phyloP scores from a whole-genome alignment of 2,888 invertebrate genomes.

The Aspidiotus rigidus region DNA sequence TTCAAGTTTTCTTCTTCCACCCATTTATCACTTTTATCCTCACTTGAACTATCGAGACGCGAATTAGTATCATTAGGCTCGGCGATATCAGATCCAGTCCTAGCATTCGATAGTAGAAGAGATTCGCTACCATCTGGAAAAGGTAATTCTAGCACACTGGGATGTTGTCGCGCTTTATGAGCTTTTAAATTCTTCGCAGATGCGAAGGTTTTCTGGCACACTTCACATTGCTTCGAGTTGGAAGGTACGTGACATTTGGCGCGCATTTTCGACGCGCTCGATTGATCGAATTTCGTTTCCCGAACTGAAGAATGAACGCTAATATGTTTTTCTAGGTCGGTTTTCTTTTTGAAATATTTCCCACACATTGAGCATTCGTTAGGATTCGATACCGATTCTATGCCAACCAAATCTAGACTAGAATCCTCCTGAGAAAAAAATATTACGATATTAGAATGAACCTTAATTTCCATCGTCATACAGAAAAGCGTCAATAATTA shows the following conservation, averaged over 20 bases:
- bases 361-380: slow-evolving; percentile 44
- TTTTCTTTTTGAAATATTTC: slow-evolving; percentile 49
- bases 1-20: not conserved
- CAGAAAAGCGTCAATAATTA: not conserved
- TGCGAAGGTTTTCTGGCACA: slow-evolving; percentile 18
- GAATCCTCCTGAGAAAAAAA: slow-evolving; percentile 5
- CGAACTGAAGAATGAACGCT: slow-evolving; percentile 52
- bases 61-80: not conserved
- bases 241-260: slow-evolving; percentile 47
- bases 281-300: slow-evolving; percentile 48
- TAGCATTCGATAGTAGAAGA: not conserved
- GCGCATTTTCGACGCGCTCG: slow-evolving; percentile 53
- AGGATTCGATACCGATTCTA: too few species aligned
- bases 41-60: not conserved
- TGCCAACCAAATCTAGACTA: too few species aligned
- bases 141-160: not conserved
- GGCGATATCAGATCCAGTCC: not conserved
- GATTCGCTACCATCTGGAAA: not conserved
- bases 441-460: not conserved
- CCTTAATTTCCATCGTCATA: not conserved
- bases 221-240: not conserved
- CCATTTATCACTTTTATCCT: not conserved
- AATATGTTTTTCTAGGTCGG: slow-evolving; percentile 48
- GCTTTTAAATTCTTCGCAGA: slow-evolving; percentile 14
- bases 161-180: slow-evolving; percentile 17